phyloP scores from a whole-genome alignment of 2,888 invertebrate genomes.

The Nudaria mundana region DNA sequence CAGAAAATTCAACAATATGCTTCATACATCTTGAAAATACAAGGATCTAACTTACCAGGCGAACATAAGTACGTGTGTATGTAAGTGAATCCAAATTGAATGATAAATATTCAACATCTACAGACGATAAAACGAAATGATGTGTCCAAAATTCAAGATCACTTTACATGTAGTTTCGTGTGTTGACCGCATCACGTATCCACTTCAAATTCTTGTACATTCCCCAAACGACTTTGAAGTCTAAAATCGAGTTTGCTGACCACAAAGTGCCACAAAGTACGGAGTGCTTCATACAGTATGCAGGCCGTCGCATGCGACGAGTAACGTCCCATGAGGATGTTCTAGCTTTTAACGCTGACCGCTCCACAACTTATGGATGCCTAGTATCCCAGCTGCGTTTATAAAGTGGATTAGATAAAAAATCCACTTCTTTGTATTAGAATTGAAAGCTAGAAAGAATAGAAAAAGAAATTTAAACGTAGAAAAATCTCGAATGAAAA shows the following conservation, averaged over 20 bases:
- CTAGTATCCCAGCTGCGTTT: constrained; percentile 42
- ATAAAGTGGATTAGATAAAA: constrained; percentile 37
- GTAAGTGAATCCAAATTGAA: neutral
- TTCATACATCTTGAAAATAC: neutral
- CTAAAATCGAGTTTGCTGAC: constrained; percentile 76
- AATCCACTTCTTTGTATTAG: neutral
- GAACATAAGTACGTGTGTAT: neutral
- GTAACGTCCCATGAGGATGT: constrained; percentile 48
- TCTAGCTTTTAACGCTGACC: constrained; percentile 62
- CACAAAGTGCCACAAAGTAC: constrained; percentile 58
- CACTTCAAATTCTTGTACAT: constrained; percentile 34
- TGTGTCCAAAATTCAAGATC: constrained; percentile 27
- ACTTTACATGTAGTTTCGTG: constrained; percentile 23
- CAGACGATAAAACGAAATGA: neutral
- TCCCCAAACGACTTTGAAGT: constrained; percentile 69
- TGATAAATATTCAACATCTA: neutral
- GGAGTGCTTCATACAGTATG: constrained; percentile 65
- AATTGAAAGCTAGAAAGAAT: too few relatives aligned
- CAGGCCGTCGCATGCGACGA: constrained; percentile 48
- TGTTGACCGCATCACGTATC: constrained; percentile 38
- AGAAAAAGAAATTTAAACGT: too few relatives aligned
- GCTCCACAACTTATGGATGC: constrained; percentile 48
- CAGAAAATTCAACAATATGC: too few relatives aligned
- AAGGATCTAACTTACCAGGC: neutral
- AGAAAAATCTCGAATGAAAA: too few relatives aligned